Evolutionary conservation across 2,797 vertebrate genomes (phyloP).

Genomic region (Cercopithecus neglectus): DNA sequence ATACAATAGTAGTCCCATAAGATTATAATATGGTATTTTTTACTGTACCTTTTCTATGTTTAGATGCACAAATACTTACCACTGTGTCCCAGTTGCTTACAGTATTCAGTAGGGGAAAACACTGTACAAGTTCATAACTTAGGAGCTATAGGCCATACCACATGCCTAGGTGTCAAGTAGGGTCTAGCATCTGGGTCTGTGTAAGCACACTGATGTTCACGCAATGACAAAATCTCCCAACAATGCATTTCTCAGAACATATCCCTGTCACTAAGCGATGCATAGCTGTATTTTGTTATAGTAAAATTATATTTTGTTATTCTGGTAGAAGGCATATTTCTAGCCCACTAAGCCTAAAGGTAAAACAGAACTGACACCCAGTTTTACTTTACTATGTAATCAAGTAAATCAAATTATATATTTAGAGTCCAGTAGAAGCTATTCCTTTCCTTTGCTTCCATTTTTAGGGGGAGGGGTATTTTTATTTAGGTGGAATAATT

Average conservation of each 20-base stretch:
- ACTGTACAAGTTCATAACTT: neutral
- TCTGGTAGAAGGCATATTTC: neutral
- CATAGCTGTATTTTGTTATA: neutral
- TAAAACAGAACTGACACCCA: neutral
- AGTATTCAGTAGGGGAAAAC: neutral
- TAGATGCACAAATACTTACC: neutral
- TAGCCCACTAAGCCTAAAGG: neutral
- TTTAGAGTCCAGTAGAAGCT: neutral
- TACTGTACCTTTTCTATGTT: neutral
- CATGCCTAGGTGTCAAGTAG: neutral
- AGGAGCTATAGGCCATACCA: neutral
- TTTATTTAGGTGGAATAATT: neutral
- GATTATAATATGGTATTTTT: neutral
- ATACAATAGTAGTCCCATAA: neutral
- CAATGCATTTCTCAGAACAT: neutral
- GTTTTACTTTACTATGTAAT: neutral
- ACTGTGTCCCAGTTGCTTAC: neutral
- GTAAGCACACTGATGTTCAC: neutral
- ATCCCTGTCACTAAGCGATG: neutral
- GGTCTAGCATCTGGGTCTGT: neutral
- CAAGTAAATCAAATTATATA: neutral
- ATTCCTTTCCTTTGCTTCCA: neutral
- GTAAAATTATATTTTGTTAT: neutral
- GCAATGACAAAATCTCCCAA: neutral
- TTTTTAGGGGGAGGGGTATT: neutral